Base-by-base conservation (phyloP, 1,140 invertebrate genomes). In the Lepidotrigona ventralis region DNA sequence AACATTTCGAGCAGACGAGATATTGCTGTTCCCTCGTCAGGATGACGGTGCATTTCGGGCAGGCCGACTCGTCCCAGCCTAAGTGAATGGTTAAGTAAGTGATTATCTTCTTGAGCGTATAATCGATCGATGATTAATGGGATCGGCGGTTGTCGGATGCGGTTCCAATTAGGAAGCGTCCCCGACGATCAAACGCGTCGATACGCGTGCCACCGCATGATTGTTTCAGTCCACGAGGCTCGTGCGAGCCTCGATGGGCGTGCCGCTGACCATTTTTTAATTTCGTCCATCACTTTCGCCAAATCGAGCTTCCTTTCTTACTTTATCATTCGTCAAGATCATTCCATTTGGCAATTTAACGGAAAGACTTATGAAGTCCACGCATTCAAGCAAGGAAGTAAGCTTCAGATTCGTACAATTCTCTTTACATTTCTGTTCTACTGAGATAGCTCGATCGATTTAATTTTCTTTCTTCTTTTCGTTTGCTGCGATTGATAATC, bases 111-210 rank as follows among this genome's bases (percentile, higher is more conserved):
- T 83, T 83, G 54, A 78, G 81, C 81, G 75, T 70, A 83, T 83
- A 83, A 83, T 83, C 81, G 74, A 83, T 83, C 81, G 56, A 83
- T 83, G 81, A 83, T 83, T 83, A 78, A 83, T 83, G 81, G 74
- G 54, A 83, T 77, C 74, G 74, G 26, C 81, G 39, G 74, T 70
- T 70, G 81, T 70, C 74, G 54, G 74, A 78, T 39, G 66, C 74
- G 81, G 29, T 26, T 58, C 75, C 81, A 83, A 83, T 83, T 83
- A 83, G 81, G 54, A 78, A 78, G 26, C 75, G 74, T 77, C 66
- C 64, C 19, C 72, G 64, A 21, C 39, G 80, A 77, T 83, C 75
- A 78, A 46, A 19, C 66, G 26, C 39, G 21, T 26, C 71, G 79
- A 81, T 74, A 81, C 79, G 58, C 79, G 79, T 64, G 79, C 79